Evolutionary conservation across 2,797 vertebrate genomes (phyloP).

Genomic region (Monodelphis domestica): DNA sequence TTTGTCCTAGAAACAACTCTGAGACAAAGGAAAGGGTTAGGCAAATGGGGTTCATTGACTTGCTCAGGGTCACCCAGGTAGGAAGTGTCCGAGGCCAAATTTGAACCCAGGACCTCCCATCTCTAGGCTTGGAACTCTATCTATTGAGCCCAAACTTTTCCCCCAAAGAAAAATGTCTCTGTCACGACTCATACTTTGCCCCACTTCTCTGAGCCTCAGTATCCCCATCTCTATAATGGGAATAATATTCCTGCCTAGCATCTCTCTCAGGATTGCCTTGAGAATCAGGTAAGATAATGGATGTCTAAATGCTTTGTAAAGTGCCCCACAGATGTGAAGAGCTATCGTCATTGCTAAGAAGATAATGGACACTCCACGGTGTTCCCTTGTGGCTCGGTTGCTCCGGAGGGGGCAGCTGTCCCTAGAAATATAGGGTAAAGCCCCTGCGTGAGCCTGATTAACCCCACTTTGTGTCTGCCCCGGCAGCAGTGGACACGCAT

Average conservation of each 20-base stretch:
- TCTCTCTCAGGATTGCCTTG: not conserved
- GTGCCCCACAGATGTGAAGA: not conserved
- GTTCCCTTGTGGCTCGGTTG: not conserved
- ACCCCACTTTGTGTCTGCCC: not conserved
- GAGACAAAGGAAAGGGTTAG: no score
- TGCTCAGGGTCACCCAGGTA: no score
- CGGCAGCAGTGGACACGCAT: slow-evolving; percentile 95
- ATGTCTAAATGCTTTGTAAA: not conserved
- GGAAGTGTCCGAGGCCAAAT: no score
- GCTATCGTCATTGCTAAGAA: not conserved
- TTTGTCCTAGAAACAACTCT: no score
- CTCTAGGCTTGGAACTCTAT: no score
- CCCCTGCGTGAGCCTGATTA: not conserved
- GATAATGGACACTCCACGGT: not conserved
- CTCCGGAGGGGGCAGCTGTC: not conserved
- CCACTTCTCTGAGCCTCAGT: not conserved
- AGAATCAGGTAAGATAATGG: not conserved
- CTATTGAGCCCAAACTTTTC: no score
- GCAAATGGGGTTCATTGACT: no score
- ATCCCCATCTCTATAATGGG: not conserved
- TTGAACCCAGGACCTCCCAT: no score
- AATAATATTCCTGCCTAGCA: not conserved
- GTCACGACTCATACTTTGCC: not conserved
- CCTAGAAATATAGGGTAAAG: not conserved
- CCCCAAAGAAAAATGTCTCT: not conserved